Conservation (phyloP, 2,797 vertebrate genomes). For the Acanthopagrus latus region DNA sequence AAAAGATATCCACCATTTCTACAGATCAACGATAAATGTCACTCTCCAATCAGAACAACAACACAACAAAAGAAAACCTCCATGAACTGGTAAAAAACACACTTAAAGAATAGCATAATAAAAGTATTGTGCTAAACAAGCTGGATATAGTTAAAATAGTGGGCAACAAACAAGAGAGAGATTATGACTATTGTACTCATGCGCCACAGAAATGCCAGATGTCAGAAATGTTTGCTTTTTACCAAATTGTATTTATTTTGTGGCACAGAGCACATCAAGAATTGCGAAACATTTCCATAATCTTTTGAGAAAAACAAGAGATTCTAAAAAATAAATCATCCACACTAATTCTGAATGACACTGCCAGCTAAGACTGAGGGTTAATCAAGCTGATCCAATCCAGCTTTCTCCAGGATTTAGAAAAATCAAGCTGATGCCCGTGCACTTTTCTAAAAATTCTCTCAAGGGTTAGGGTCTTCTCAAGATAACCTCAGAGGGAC, state of each 20-base stretch:
- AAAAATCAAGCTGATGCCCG: neutral
- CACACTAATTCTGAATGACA: constrained; percentile 10
- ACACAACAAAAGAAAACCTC: neutral
- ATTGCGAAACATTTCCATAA: constrained; percentile 6
- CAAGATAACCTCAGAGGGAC: neutral
- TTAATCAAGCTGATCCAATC: constrained; percentile 12
- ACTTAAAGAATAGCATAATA: neutral
- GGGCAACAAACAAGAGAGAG: neutral
- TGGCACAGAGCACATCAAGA: neutral
- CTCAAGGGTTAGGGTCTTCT: too few relatives aligned
- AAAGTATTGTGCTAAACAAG: neutral
- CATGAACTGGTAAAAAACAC: neutral
- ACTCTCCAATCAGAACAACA: neutral
- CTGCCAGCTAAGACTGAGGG: constrained; percentile 9
- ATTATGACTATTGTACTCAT: neutral
- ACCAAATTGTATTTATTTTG: neutral
- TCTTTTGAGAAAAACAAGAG: constrained; percentile 10
- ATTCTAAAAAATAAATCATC: neutral
- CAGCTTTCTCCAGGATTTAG: constrained; percentile 15
- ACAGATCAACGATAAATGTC: neutral
- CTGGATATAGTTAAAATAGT: neutral
- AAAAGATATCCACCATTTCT: neutral
- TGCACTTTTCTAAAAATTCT: neutral
- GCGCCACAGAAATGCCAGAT: neutral
- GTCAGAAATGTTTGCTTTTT: neutral